phyloP scores from a whole-genome alignment of 1,140 invertebrate species.

The Anagrus nilaparvatae region DNA sequence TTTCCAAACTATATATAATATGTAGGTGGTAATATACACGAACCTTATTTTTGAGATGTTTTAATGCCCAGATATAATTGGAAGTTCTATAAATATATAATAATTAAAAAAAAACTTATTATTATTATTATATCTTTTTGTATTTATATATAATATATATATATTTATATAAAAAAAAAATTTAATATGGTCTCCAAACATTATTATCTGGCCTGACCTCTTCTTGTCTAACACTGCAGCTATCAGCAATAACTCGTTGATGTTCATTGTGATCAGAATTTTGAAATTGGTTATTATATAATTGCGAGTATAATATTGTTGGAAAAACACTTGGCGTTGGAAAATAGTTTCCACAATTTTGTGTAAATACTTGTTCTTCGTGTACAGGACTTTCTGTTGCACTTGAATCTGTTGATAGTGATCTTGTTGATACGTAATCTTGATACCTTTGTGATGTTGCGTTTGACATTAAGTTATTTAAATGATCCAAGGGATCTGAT shows the following conservation, averaged over 20 bases:
- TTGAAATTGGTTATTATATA: constrained; percentile 68
- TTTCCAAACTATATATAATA: too few relatives aligned
- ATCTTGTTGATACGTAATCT: constrained; percentile 50
- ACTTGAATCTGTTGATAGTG: constrained; percentile 69
- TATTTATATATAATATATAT: too few relatives aligned
- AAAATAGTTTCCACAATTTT: constrained; percentile 51
- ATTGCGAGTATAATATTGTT: constrained; percentile 69
- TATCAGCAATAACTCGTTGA: constrained; percentile 12
- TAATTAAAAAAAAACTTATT: too few relatives aligned
- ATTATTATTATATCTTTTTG: too few relatives aligned
- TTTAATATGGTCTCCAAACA: constrained; percentile 41
- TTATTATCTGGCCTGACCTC: constrained; percentile 42
- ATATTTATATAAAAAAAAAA: too few relatives aligned
- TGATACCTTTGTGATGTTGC: constrained; percentile 37
- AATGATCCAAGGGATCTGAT: constrained; percentile 53
- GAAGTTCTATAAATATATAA: too few relatives aligned
- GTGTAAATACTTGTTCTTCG: constrained; percentile 59
- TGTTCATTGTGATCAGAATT: constrained; percentile 39
- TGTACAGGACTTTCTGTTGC: constrained; percentile 72
- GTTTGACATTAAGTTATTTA: constrained; percentile 51
- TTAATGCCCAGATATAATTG: too few relatives aligned
- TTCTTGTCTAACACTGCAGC: constrained; percentile 38
- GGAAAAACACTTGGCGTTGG: constrained; percentile 56
- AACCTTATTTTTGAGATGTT: too few relatives aligned
- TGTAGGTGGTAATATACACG: too few relatives aligned